Evolutionary conservation across 1,140 invertebrate genomes (phyloP).

Genomic region (Drosophila ficusphila): DNA sequence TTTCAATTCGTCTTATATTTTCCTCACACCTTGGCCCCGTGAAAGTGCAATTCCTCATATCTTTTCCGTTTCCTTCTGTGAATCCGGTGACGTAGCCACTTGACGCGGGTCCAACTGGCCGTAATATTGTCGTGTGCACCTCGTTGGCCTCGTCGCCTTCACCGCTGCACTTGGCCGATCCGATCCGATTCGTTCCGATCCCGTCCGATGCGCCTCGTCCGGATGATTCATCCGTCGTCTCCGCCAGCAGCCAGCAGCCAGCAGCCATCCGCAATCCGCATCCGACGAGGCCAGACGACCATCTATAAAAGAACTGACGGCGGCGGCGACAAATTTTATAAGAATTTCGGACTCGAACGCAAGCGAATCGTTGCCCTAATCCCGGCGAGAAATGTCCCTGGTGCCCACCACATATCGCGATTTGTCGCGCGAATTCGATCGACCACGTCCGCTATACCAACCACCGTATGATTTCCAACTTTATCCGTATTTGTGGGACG

Average conservation of each 20-base stretch:
- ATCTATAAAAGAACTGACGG: constrained; percentile 65
- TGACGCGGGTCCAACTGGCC: constrained; percentile 49
- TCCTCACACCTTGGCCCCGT: constrained; percentile 9
- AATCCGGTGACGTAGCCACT: constrained; percentile 40
- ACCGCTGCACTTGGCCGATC: constrained; percentile 44
- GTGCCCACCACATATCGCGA: constrained; percentile 75
- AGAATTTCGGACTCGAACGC: constrained; percentile 45
- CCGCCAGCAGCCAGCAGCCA: constrained; percentile 44
- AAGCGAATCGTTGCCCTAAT: constrained; percentile 31
- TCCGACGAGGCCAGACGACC: constrained; percentile 44
- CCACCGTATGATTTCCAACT: constrained; percentile 72
- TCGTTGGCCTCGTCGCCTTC: constrained; percentile 60
- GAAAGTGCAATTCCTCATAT: background rate
- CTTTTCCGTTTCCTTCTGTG: constrained; percentile 24
- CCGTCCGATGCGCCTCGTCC: constrained; percentile 56
- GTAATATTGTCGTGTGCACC: constrained; percentile 15
- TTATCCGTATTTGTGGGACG: constrained; percentile 79
- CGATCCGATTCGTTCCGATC: constrained; percentile 41
- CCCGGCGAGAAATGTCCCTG: constrained; percentile 63
- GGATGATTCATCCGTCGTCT: constrained; percentile 61
- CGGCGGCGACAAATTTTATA: constrained; percentile 64
- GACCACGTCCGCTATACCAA: constrained; percentile 59
- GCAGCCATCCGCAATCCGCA: constrained; percentile 52
- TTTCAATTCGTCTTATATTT: constrained; percentile 23
- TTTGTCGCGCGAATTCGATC: constrained; percentile 71